These are phyloP conservation scores for Tyrannus savana DNA, from an alignment of 2,113 vertebrate species.

Conservation along the genomic window DNA sequence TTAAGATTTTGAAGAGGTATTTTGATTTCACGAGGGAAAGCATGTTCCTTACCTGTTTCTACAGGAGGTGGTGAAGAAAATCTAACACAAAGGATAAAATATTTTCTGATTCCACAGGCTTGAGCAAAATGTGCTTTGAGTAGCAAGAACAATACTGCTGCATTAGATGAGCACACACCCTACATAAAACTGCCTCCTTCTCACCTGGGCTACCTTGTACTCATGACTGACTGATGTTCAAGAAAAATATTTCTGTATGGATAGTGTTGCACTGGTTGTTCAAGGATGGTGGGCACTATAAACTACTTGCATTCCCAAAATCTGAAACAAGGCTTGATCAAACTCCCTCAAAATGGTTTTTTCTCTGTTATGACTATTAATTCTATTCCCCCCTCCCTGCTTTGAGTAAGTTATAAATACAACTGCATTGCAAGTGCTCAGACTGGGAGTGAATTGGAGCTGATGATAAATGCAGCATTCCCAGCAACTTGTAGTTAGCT, in stretches of 20 bases:
- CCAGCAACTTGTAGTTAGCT: neutral
- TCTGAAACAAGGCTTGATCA: neutral
- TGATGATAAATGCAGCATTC: neutral
- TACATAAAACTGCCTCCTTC: neutral
- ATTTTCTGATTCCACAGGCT: neutral
- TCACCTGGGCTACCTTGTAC: neutral
- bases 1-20: neutral
- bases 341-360: neutral
- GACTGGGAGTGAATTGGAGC: neutral
- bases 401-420: neutral
- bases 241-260: neutral
- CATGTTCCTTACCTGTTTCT: neutral
- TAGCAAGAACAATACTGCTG: neutral
- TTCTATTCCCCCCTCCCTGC: neutral
- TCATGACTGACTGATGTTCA: neutral
- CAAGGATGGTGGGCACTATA: neutral
- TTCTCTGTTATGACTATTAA: neutral
- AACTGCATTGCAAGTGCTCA: neutral
- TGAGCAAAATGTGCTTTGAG: neutral
- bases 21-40: neutral
- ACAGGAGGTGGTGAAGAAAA: neutral
- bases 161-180: neutral
- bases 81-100: neutral
- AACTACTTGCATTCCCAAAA: neutral
- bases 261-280: neutral